Base-by-base conservation (phyloP, 2,797 vertebrate species). In the Varecia variegata region DNA sequence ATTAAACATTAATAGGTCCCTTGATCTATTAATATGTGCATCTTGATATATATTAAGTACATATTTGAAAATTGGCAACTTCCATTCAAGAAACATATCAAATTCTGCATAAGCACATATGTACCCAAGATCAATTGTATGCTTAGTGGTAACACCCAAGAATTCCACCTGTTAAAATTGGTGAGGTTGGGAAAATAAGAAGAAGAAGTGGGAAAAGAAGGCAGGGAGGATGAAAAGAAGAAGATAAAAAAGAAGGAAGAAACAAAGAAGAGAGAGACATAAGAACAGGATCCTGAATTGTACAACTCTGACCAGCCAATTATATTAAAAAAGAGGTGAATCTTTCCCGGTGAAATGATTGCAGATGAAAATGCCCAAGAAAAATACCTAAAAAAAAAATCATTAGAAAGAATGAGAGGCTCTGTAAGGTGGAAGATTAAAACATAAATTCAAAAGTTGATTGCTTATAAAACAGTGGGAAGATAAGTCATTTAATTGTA, bases 361-460 rank as follows among this genome's bases (percentile, higher is more conserved):
- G 20, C 11, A 58, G 20, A 62, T 3, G 20, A 82, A 4, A 38
- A 45, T 45, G 7, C 76, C 35, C 11, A 81, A 84, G 12, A 83
- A 18, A 62, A 62, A 56, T 21, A 21, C 2, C 30, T 38, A 17
- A 32, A 47, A 21, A 70, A 18, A 71, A 21, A 15, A 68, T 23
- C 18, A 8, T 30, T 17, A 38, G 13, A 76, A 76, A 40, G 25
- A 70, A 21, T 80, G 25, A 83, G 13, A 60, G 20, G 52, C 52
- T 83, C 43, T 35, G 18, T 79, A 32, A 73, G n/a, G 27, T 68
- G 23, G 3, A 62, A 82, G 25, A 40, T 45, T 92, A 68, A 10
- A 82, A 85, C 7, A 82, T 25, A 93, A 91, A 70, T 76, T 93
- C 18, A 76, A 77, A 82, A 85, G 30, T 45, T 60, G 86, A 70